phyloP scores from a whole-genome alignment of 2,888 invertebrate genomes.

The Torymus aiolomorphi region DNA sequence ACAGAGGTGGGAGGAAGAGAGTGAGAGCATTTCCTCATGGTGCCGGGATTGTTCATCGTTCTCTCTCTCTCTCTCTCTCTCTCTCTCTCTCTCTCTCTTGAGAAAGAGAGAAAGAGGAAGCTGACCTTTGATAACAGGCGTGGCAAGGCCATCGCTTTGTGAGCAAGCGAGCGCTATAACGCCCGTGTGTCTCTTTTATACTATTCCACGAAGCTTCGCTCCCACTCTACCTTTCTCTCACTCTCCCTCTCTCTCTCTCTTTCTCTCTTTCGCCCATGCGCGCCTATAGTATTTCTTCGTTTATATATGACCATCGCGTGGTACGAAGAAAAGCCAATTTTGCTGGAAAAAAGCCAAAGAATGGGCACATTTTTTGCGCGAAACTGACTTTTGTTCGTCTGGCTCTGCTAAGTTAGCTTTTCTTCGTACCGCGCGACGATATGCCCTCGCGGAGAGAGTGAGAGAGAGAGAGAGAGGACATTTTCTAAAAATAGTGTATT shows the following conservation, averaged over 20 bases:
- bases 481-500: no score
- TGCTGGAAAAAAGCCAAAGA: no score
- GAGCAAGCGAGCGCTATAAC: background rate
- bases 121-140: constrained; percentile 64
- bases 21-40: background rate
- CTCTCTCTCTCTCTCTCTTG: constrained; percentile 20
- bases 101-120: constrained; percentile 52
- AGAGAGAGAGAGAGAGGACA: no score
- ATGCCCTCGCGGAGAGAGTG: no score
- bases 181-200: constrained; percentile 47
- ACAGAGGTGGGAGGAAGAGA: no score
- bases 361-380: no score
- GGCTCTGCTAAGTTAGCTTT: no score
- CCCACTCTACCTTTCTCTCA: background rate
- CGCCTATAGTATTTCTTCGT: background rate
- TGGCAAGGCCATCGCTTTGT: constrained; percentile 63
- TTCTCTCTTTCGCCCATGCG: background rate
- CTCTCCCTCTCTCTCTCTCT: background rate
- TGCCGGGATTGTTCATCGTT: background rate
- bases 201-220: constrained; percentile 21
- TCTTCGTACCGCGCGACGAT: no score
- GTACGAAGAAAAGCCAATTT: no score
- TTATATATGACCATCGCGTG: no score
- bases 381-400: no score
- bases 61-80: no score